Conservation (phyloP, 2,888 invertebrate genomes). For the Aporophyla nigra region DNA sequence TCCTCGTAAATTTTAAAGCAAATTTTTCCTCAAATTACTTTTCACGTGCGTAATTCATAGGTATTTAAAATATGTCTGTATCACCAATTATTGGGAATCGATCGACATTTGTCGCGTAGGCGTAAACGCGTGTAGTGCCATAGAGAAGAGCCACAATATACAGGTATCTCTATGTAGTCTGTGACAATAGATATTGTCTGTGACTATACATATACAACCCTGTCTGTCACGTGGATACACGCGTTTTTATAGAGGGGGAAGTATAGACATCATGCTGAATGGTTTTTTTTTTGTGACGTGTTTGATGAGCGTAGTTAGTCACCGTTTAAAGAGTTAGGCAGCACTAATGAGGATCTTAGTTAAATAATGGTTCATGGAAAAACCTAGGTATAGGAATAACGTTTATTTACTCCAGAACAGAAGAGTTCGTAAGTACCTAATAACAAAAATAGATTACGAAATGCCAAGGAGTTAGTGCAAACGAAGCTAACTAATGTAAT, state of each 20-base stretch:
- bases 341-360: no score
- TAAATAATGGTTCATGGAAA: not conserved
- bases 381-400: not conserved
- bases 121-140: not conserved
- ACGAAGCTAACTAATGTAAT: not conserved
- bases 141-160: slow-evolving; percentile 11
- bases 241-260: slow-evolving; percentile 18
- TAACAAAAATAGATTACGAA: not conserved
- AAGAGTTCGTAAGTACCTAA: no score
- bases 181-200: not conserved
- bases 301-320: not conserved
- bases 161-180: not conserved
- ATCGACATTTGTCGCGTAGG: slow-evolving; percentile 25
- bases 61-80: not conserved
- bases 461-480: not conserved
- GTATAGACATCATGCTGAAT: not conserved
- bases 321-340: not conserved
- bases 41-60: slow-evolving; percentile 2
- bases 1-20: not conserved
- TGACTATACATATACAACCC: not conserved
- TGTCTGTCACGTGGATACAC: slow-evolving; percentile 41
- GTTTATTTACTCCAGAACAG: not conserved
- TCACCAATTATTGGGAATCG: slow-evolving; percentile 4
- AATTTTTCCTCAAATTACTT: not conserved
- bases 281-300: slow-evolving; percentile 20